Conservation (phyloP, 2,797 vertebrate genomes). For the Darevskia mixta region DNA sequence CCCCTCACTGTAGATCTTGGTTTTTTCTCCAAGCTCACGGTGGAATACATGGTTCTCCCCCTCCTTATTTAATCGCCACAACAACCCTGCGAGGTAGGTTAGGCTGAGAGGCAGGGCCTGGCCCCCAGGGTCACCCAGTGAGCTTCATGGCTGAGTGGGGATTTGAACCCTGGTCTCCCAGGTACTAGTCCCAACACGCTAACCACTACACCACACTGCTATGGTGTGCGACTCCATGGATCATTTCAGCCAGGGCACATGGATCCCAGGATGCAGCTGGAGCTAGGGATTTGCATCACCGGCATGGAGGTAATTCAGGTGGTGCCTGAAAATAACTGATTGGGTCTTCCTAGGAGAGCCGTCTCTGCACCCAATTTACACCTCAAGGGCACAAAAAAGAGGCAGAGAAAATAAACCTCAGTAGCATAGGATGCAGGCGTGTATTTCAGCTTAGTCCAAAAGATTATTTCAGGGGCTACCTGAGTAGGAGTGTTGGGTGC, state of each 20-base stretch:
- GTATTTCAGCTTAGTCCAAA: background rate
- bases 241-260: background rate
- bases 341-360: background rate
- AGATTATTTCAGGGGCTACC: conserved; percentile 74
- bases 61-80: too few relatives aligned
- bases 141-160: too few relatives aligned
- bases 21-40: too few relatives aligned
- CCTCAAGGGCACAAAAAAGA: background rate
- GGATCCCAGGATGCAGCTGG: background rate
- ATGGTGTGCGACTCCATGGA: background rate
- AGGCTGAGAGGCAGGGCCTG: too few relatives aligned
- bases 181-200: too few relatives aligned
- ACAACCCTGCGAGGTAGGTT: too few relatives aligned
- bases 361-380: background rate
- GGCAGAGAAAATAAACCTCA: background rate
- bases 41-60: too few relatives aligned
- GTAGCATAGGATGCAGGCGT: too few relatives aligned
- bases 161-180: too few relatives aligned
- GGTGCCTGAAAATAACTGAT: background rate
- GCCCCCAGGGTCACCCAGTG: too few relatives aligned
- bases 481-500: conserved; percentile 96
- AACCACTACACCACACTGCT: too few relatives aligned
- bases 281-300: background rate
- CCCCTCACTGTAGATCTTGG: too few relatives aligned
- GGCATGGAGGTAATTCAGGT: background rate